phyloP scores from a whole-genome alignment of 2,113 vertebrate genomes.

The Neoarius graeffei region DNA sequence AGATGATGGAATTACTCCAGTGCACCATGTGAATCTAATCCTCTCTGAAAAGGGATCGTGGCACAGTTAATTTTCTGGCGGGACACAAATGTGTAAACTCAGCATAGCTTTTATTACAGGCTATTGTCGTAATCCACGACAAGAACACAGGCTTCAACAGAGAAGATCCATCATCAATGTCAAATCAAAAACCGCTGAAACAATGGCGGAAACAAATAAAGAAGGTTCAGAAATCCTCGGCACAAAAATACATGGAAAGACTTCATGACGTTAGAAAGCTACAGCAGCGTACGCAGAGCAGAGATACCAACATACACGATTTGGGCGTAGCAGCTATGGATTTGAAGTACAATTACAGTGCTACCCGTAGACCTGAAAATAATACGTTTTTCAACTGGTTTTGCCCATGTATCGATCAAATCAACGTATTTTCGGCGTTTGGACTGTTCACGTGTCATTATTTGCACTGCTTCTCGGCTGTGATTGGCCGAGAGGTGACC shows the following conservation, averaged over 20 bases:
- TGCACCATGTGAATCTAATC: neutral
- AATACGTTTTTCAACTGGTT: too few species aligned
- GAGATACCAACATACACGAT: too few species aligned
- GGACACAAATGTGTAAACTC: neutral
- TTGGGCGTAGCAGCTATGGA: too few species aligned
- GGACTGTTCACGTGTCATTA: too few species aligned
- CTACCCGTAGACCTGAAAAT: too few species aligned
- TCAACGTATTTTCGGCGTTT: too few species aligned
- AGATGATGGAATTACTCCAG: neutral
- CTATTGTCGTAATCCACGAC: neutral
- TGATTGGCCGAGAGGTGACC: too few species aligned
- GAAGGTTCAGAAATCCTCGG: neutral
- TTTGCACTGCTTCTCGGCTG: too few species aligned
- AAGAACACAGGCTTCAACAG: neutral
- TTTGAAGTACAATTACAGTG: too few species aligned
- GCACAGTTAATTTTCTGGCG: neutral
- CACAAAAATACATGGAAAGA: neutral
- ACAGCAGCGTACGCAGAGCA: neutral
- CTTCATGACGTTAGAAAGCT: neutral
- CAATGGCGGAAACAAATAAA: neutral
- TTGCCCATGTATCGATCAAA: too few species aligned
- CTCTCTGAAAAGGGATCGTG: neutral
- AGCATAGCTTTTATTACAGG: neutral
- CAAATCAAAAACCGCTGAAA: neutral
- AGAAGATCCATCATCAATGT: neutral